Evolutionary conservation across 2,797 vertebrate genomes (phyloP), one percentile per base, ranked within the genome.

Genomic region (Carapus acus): DNA sequence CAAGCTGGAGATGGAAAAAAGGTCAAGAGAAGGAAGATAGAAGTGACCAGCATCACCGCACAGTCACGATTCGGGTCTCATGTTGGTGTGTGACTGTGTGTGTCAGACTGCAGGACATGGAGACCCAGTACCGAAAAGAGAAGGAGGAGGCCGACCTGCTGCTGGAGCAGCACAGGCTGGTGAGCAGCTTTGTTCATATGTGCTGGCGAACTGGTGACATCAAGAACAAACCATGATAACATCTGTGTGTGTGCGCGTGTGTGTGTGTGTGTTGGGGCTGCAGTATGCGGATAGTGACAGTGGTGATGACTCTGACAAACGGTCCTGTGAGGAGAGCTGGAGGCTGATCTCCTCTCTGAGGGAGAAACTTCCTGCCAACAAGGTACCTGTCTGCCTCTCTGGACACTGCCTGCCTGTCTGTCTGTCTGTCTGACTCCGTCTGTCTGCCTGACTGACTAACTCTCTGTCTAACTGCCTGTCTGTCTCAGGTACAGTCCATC

Each of bases 261-360:
- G 14, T 58, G 41, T 57, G 37, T 51, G 43, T 58, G 18, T 38
- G 53, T 67, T 41, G 65, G 49, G 42, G 33, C 31, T 9, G 3
- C 58, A 94, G 92, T 92, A 92, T 0, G 90, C 90, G 0, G 92
- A 94, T 71, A 93, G 92, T 0, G 92, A 94, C 82, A 92, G 91
- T 0, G 91, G 91, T 0, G 92, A 93, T 0, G 92, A 93, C 77
- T 93, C 91, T 0, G 92, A 94, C 77, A 93, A 93, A 74, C 89
- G 92, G 0, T 93, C 92, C 1, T 94, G 92, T n/a, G 93, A 94
- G 72, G 92, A 94, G 64, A 93, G 92, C 73, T 94, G 93, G 92
- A 87, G 90, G 23, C 89, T 94, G 21, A 94, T 94, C 43, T 90
- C 92, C 1, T 91, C 92, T 0, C 83, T 94, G 44, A 77, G 93